Conservation (phyloP, 2,797 vertebrate species). For the Smutsia gigantea region DNA sequence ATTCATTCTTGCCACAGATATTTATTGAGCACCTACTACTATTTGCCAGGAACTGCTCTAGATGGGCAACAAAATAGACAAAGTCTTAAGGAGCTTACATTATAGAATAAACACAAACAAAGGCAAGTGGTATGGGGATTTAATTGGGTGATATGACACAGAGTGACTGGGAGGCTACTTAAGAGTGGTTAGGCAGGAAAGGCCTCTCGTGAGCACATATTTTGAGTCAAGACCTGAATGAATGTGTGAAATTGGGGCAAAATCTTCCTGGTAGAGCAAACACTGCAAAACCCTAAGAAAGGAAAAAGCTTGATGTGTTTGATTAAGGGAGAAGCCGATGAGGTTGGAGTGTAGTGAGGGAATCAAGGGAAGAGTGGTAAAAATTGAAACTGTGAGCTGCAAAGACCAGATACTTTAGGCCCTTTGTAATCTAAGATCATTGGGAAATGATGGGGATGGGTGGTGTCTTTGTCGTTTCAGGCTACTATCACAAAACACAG, state of each 20-base stretch:
- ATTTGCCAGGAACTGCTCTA: background rate
- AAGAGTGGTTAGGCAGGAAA: background rate
- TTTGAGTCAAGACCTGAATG: background rate
- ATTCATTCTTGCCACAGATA: slow-evolving; percentile 5
- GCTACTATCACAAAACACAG: background rate
- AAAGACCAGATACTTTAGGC: background rate
- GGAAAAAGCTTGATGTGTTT: background rate
- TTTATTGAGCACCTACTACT: background rate
- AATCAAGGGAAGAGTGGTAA: background rate
- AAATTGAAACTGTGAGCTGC: background rate
- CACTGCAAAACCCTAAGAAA: background rate
- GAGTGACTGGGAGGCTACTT: background rate
- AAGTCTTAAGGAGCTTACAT: background rate
- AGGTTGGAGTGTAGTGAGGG: background rate
- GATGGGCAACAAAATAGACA: background rate
- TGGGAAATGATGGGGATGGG: background rate
- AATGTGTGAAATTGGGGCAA: background rate
- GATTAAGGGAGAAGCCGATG: background rate
- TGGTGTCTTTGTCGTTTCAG: background rate
- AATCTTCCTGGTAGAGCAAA: background rate
- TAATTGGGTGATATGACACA: background rate
- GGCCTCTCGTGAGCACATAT: background rate
- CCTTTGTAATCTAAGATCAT: background rate
- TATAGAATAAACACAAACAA: background rate
- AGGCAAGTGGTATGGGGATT: background rate